These are phyloP conservation scores for Ganaspis brasiliensis DNA, from an alignment of 2,888 invertebrate species.

Conservation along the genomic window DNA sequence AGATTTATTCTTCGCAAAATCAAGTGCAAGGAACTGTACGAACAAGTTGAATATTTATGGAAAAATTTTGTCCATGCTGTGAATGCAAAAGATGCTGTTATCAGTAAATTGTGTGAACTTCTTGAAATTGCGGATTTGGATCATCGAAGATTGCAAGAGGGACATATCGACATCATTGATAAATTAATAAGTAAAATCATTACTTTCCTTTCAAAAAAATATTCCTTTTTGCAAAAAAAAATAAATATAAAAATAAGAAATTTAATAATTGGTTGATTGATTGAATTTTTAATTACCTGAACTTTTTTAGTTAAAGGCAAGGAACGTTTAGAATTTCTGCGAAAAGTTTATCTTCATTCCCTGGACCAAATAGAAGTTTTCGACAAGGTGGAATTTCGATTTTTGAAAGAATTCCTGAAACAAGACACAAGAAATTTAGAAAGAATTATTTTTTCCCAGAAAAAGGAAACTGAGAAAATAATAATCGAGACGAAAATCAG, in stretches of 20 bases:
- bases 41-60: slow-evolving; percentile 85
- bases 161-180: slow-evolving; percentile 87
- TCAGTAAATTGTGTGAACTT: slow-evolving; percentile 85
- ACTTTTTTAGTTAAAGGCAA: too few species aligned
- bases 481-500: slow-evolving; percentile 66
- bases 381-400: slow-evolving; percentile 83
- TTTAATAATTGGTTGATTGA: too few species aligned
- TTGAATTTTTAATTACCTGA: too few species aligned
- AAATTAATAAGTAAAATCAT: slow-evolving; percentile 87
- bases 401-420: slow-evolving; percentile 82
- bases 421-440: slow-evolving; percentile 83
- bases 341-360: slow-evolving; percentile 83
- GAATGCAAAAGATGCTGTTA: slow-evolving; percentile 86
- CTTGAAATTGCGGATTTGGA: slow-evolving; percentile 88
- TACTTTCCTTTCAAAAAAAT: too few species aligned
- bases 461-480: slow-evolving; percentile 74
- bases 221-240: too few species aligned
- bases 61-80: slow-evolving; percentile 84
- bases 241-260: slow-evolving; percentile 26
- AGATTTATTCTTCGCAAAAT: slow-evolving; percentile 88
- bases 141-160: slow-evolving; percentile 87
- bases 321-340: slow-evolving; percentile 83
- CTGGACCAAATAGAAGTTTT: slow-evolving; percentile 81
- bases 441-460: slow-evolving; percentile 83
- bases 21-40: slow-evolving; percentile 88